Evolutionary conservation across 2,113 vertebrate species (phyloP), one percentile per base, ranked within the genome.

Genomic region (Erythrocebus patas): DNA sequence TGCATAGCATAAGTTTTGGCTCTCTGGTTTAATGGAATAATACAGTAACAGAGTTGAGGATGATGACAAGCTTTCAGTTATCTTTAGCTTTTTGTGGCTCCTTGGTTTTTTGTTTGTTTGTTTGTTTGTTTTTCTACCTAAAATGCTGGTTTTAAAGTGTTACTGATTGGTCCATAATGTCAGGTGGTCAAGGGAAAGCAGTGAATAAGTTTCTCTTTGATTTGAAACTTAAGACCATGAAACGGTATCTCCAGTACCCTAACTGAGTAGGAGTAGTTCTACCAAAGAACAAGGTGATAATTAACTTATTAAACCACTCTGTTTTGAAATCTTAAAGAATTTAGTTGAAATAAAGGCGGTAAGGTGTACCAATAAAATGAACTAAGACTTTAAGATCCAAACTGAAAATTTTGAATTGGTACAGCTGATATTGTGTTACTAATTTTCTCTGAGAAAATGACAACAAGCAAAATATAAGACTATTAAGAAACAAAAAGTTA

Each of bases 381-480:
- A 2, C 59, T 92, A 89, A 72, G 5, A 87, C 0, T 83, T 87
- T 59, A 59, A 52, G 4, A 73, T 78, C 25, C 1, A 57, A 6
- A 83, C 2, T 59, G 80, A 88, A 57, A 52, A 17, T 66, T 91
- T 14, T 64, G 27, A 75, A 57, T 57, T 91, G 43, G n/a, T 38
- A 14, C 90, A 89, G 16, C 59, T 59, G 35, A 50, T 78, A 43
- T 25, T 57, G 14, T 83, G 32, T 35, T 61, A 57, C 40, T 64
- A 64, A 73, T n/a, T 72, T 96, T 76, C 55, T 84, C 43, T 89
- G 45, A 93, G 82, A 95, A 95, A 68, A 79, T 84, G n/a, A 43
- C 23, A 90, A 35, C 3, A 4, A 72, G 38, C 5, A 91, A 22
- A 10, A 92, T 35, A 66, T 59, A 30, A 16, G 27, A 78, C 32